Conservation (phyloP, 2,113 vertebrate species). For the Erythrolamprus reginae region DNA sequence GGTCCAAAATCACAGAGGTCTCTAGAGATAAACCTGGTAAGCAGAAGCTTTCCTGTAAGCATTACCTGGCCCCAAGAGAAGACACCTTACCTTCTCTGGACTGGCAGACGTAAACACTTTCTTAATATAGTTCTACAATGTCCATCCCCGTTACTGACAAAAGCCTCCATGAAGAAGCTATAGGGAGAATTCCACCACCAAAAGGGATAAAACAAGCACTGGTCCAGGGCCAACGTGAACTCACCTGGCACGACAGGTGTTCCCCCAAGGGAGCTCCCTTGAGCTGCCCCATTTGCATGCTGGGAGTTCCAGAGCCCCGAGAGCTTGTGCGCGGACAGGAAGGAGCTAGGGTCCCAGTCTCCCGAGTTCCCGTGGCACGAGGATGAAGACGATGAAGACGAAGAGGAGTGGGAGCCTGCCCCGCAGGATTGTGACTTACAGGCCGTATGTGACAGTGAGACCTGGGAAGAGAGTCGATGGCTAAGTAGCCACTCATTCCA, state of each 20-base stretch:
- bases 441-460: conserved; percentile 79
- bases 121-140: not conserved
- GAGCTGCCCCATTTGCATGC: conserved; percentile 81
- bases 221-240: conserved; percentile 38
- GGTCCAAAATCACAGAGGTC: not conserved
- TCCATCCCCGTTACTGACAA: not conserved
- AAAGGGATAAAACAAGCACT: not conserved
- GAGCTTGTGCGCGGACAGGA: conserved; percentile 97
- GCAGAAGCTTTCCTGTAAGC: not conserved
- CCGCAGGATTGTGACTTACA: conserved; percentile 92
- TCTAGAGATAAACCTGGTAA: not conserved
- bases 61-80: not conserved
- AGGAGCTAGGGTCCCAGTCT: conserved; percentile 98
- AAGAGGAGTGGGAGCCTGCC: conserved; percentile 88
- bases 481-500: not conserved
- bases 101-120: not conserved
- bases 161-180: not conserved
- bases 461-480: conserved; percentile 58
- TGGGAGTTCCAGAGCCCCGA: conserved; percentile 96
- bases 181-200: not conserved
- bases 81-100: not conserved
- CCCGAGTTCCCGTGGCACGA: conserved; percentile 92
- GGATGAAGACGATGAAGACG: conserved; percentile 88
- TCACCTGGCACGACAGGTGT: conserved; percentile 81
- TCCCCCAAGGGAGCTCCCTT: conserved; percentile 79